phyloP scores from a whole-genome alignment of 2,888 invertebrate species.

The Melanargia galathea region DNA sequence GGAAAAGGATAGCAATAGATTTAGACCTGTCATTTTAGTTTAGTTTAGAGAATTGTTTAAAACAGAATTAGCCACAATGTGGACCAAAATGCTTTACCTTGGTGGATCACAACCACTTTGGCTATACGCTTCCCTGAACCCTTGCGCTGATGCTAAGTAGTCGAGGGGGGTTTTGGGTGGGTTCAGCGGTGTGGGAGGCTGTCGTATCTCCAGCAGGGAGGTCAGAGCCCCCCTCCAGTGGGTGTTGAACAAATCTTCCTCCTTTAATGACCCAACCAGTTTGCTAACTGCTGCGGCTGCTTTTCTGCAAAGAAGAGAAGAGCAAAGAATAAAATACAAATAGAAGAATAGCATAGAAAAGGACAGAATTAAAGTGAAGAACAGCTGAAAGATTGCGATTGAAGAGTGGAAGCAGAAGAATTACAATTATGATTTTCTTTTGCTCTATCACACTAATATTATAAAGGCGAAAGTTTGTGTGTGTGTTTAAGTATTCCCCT shows the following conservation, averaged over 20 bases:
- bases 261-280: conserved; percentile 49
- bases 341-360: background rate
- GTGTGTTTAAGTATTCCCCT: no score
- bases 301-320: conserved; percentile 53
- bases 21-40: no score
- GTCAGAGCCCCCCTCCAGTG: conserved; percentile 82
- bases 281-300: conserved; percentile 58
- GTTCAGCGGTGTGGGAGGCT: conserved; percentile 77
- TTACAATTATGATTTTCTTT: no score
- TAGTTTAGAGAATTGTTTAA: no score
- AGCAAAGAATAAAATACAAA: background rate
- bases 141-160: conserved; percentile 84
- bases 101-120: conserved; percentile 87
- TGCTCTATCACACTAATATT: no score
- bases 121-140: conserved; percentile 85
- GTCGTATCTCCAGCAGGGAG: conserved; percentile 83
- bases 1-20: no score
- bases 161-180: conserved; percentile 85
- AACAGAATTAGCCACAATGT: background rate
- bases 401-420: no score
- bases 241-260: conserved; percentile 45
- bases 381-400: background rate
- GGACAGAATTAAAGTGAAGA: background rate
- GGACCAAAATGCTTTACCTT: conserved; percentile 53
- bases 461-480: no score